These are phyloP conservation scores for Sebastes baramenuke DNA, from an alignment of 2,797 vertebrate genomes.

Conservation along the genomic window DNA sequence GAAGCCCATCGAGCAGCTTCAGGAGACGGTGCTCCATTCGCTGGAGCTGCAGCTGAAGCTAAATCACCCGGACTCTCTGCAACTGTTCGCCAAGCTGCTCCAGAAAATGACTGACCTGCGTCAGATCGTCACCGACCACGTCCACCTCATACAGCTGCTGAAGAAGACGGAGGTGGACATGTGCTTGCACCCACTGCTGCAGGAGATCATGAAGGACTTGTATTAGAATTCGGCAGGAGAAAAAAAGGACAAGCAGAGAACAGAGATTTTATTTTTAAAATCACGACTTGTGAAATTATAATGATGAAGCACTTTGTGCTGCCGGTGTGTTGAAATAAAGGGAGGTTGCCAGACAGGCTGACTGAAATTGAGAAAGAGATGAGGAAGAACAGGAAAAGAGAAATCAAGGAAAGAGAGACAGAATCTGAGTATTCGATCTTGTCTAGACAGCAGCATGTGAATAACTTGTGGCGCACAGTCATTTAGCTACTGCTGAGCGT, in stretches of 20 bases:
- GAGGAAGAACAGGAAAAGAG: slow-evolving; percentile 25
- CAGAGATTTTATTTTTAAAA: slow-evolving; percentile 29
- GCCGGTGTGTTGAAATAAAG: slow-evolving; percentile 12
- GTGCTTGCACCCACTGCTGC: slow-evolving; percentile 94
- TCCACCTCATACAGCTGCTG: slow-evolving; percentile 93
- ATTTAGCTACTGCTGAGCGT: slow-evolving; percentile 49
- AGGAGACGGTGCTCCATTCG: slow-evolving; percentile 95
- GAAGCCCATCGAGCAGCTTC: slow-evolving; percentile 96
- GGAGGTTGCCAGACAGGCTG: slow-evolving; percentile 27
- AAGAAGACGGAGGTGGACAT: slow-evolving; percentile 96
- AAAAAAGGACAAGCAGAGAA: background rate
- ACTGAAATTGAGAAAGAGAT: slow-evolving; percentile 55
- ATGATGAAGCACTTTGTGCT: slow-evolving; percentile 19
- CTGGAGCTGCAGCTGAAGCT: slow-evolving; percentile 96
- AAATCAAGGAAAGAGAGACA: slow-evolving; percentile 47
- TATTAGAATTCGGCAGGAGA: slow-evolving; percentile 78
- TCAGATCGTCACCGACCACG: slow-evolving; percentile 96
- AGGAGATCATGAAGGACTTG: slow-evolving; percentile 98
- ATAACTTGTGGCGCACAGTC: slow-evolving; percentile 46
- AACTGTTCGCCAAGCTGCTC: slow-evolving; percentile 97
- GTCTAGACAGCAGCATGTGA: slow-evolving; percentile 60
- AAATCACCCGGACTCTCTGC: slow-evolving; percentile 94
- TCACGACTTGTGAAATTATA: slow-evolving; percentile 26
- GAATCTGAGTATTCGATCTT: slow-evolving; percentile 38
- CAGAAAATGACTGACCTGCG: slow-evolving; percentile 99